A percentile compares a stretch with the other conserved stretches of the same genome.
phyloP scores from a whole-genome alignment of 2,888 invertebrate genomes.

The Odontothrips loti region DNA sequence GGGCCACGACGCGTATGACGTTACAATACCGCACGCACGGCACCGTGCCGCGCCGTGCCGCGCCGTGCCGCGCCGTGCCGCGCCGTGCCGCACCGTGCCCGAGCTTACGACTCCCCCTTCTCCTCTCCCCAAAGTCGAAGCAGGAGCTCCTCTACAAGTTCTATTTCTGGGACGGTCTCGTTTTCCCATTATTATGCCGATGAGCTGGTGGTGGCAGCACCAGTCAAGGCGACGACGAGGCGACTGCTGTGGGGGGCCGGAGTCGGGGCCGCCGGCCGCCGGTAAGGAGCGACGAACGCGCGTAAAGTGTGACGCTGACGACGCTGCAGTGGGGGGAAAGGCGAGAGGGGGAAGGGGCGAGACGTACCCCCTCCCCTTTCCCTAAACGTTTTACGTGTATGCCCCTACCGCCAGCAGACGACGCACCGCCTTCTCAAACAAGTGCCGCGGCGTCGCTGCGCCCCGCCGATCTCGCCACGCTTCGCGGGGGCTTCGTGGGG shows the following conservation, averaged over 20 bases:
- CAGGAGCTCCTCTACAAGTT: neutral
- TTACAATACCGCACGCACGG: slow-evolving; percentile 1
- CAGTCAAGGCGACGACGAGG: neutral
- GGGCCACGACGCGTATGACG: neutral
- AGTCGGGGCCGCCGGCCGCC: neutral
- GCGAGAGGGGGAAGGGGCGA: too few relatives aligned
- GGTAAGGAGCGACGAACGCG: neutral
- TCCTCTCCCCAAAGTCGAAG: neutral
- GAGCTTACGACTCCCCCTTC: neutral
- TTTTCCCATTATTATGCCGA: neutral
- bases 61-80: neutral
- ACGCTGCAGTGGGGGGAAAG: too few relatives aligned
- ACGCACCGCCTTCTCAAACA: too few relatives aligned
- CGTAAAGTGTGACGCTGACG: too few relatives aligned
- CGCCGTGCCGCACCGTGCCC: neutral
- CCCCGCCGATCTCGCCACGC: too few relatives aligned
- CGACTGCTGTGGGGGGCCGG: neutral
- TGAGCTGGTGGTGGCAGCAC: neutral
- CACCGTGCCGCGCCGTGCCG: neutral
- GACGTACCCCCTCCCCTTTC: too few relatives aligned
- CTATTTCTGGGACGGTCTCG: neutral
- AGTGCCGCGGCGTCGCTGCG: too few relatives aligned
- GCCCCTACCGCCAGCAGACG: too few relatives aligned
- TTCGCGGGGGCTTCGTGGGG: too few relatives aligned
- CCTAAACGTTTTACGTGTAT: too few relatives aligned